Percentiles rank a stretch among this genome's conserved stretches.
Conservation (phyloP, 2,888 invertebrate genomes). For the Archips xylosteana region DNA sequence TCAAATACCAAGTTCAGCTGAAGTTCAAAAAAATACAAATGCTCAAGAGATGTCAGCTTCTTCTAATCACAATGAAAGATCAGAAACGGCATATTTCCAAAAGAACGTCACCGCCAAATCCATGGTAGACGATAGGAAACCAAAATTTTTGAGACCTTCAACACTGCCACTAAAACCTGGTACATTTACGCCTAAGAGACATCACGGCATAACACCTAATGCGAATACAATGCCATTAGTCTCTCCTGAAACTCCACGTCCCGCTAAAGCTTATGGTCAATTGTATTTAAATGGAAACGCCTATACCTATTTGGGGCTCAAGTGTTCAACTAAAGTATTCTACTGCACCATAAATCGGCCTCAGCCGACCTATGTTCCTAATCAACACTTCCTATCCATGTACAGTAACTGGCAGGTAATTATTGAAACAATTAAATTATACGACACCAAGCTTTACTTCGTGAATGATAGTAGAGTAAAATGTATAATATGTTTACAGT, state of each 20-base stretch:
- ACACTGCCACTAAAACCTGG: slow-evolving; percentile 94
- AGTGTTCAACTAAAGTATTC: slow-evolving; percentile 95
- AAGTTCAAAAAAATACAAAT: slow-evolving; percentile 73
- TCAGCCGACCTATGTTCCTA: slow-evolving; percentile 97
- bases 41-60: slow-evolving; percentile 60
- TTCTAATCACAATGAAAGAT: slow-evolving; percentile 70
- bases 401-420: slow-evolving; percentile 97
- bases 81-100: slow-evolving; percentile 81
- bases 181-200: slow-evolving; percentile 92
- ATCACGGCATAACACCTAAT: slow-evolving; percentile 93
- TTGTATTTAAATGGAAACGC: slow-evolving; percentile 96
- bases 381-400: slow-evolving; percentile 96
- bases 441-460: not conserved
- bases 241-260: slow-evolving; percentile 96
- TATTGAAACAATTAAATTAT: slow-evolving; percentile 43
- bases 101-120: slow-evolving; percentile 68
- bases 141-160: slow-evolving; percentile 92
- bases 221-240: slow-evolving; percentile 93
- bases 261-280: slow-evolving; percentile 95
- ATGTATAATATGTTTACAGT: slow-evolving; percentile 78
- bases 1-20: slow-evolving; percentile 75
- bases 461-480: slow-evolving; percentile 51
- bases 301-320: slow-evolving; percentile 95
- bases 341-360: slow-evolving; percentile 97
- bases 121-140: slow-evolving; percentile 74